A percentile compares a stretch with the other conserved stretches of the same genome.
phyloP scores from a whole-genome alignment of 2,888 invertebrate species.

The Frankliniella fusca region DNA sequence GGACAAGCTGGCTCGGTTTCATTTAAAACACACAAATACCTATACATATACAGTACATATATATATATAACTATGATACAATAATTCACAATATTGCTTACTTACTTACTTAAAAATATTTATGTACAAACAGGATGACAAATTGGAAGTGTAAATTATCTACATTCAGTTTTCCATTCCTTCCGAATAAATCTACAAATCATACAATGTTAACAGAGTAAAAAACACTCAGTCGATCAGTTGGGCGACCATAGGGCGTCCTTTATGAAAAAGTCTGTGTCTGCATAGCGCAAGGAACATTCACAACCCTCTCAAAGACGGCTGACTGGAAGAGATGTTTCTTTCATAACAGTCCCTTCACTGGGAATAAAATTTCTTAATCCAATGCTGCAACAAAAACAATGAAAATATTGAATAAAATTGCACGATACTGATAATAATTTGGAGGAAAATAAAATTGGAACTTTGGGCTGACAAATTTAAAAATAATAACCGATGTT shows the following conservation, averaged over 20 bases:
- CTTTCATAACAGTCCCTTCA: conserved; percentile 7
- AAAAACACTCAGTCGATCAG: conserved; percentile 23
- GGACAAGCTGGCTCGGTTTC: conserved; percentile 21
- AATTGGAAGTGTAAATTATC: background rate
- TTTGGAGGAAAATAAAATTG: background rate
- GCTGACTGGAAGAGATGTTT: conserved; percentile 16
- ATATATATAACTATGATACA: background rate
- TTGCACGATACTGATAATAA: too few relatives aligned
- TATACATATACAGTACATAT: background rate
- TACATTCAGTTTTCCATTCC: conserved; percentile 3
- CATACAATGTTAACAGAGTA: conserved; percentile 21
- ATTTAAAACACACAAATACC: too few relatives aligned
- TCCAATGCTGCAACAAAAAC: background rate
- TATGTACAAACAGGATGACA: conserved; percentile 24
- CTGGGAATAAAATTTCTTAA: conserved; percentile 11
- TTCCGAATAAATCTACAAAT: conserved; percentile 2
- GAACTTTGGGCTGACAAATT: background rate
- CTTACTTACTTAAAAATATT: background rate
- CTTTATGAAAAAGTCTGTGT: conserved; percentile 7
- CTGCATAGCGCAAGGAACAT: background rate
- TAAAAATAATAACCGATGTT: too few relatives aligned
- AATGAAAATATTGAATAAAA: background rate
- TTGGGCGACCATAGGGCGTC: background rate
- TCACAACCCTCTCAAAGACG: conserved; percentile 12
- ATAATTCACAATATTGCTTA: conserved; percentile 21